A percentile compares a stretch with the other conserved stretches of the same genome.
phyloP scores from a whole-genome alignment of 1,140 invertebrate species.

The Aethina tumida region DNA sequence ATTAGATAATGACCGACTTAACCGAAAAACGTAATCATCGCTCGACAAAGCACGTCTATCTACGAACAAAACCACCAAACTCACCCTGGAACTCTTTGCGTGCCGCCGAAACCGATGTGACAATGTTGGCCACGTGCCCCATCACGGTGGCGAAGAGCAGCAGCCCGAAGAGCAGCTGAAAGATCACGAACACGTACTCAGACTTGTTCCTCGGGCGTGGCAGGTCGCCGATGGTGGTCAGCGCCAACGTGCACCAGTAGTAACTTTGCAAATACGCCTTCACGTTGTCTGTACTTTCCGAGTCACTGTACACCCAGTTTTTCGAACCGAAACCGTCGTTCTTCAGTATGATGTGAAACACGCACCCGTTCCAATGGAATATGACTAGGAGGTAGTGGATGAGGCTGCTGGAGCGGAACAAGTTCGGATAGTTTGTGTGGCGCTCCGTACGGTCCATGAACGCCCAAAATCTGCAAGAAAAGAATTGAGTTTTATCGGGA shows the following conservation, averaged over 20 bases:
- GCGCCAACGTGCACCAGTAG: constrained; percentile 93
- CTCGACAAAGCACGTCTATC: constrained; percentile 1
- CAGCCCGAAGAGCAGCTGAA: constrained; percentile 81
- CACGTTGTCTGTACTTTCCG: constrained; percentile 74
- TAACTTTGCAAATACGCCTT: constrained; percentile 95
- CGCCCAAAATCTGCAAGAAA: constrained; percentile 94
- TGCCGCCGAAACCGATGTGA: constrained; percentile 87
- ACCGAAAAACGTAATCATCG: neutral
- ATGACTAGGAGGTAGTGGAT: constrained; percentile 96
- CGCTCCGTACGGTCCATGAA: constrained; percentile 97
- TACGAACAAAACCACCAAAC: constrained; percentile 25
- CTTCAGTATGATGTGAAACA: constrained; percentile 93
- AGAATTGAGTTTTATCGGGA: constrained; percentile 16
- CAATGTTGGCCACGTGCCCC: constrained; percentile 91
- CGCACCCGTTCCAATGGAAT: constrained; percentile 99
- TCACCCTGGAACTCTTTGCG: constrained; percentile 94
- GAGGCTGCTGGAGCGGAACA: constrained; percentile 87
- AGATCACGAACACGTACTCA: constrained; percentile 85
- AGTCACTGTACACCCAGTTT: constrained; percentile 81
- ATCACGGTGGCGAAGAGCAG: constrained; percentile 86
- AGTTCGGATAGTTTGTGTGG: constrained; percentile 97
- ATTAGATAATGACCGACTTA: no score
- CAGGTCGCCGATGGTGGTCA: constrained; percentile 82
- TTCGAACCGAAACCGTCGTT: constrained; percentile 87
- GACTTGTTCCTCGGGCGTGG: constrained; percentile 75